Percentiles rank a stretch among this genome's conserved stretches.
phyloP scores from a whole-genome alignment of 2,888 invertebrate species.

The Ophraella communa region DNA sequence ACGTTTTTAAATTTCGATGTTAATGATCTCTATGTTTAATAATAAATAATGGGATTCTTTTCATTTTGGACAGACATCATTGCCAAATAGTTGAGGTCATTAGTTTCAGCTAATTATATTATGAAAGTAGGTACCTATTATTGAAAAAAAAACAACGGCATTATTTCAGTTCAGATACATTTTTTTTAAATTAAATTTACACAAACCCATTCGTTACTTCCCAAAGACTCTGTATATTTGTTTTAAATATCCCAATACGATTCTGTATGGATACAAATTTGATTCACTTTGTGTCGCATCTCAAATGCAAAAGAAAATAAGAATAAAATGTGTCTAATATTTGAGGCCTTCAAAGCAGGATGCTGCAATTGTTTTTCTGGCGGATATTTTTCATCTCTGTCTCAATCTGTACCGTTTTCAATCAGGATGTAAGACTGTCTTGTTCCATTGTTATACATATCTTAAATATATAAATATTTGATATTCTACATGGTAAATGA shows the following conservation, averaged over 20 bases:
- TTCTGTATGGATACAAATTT: background rate
- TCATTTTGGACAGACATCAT: background rate
- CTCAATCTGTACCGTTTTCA: background rate
- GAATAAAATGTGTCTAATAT: background rate
- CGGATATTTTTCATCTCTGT: background rate
- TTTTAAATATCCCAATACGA: background rate
- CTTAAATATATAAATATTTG: too few relatives aligned
- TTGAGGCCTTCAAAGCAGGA: background rate
- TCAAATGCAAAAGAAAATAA: background rate
- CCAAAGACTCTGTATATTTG: too few relatives aligned
- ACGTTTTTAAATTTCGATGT: background rate
- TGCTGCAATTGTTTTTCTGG: conserved; percentile 2
- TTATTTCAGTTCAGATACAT: too few relatives aligned
- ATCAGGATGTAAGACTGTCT: background rate
- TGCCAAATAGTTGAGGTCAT: background rate
- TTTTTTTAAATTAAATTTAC: background rate
- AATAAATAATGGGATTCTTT: too few relatives aligned
- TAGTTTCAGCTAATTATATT: background rate
- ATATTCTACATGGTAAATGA: too few relatives aligned
- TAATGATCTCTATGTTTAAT: background rate
- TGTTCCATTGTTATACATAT: background rate
- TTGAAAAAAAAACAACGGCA: too few relatives aligned
- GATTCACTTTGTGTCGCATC: background rate
- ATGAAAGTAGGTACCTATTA: too few relatives aligned
- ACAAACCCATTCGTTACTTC: background rate